Evolutionary conservation across 2,888 invertebrate species (phyloP).

Genomic region (Agapostemon virescens): DNA sequence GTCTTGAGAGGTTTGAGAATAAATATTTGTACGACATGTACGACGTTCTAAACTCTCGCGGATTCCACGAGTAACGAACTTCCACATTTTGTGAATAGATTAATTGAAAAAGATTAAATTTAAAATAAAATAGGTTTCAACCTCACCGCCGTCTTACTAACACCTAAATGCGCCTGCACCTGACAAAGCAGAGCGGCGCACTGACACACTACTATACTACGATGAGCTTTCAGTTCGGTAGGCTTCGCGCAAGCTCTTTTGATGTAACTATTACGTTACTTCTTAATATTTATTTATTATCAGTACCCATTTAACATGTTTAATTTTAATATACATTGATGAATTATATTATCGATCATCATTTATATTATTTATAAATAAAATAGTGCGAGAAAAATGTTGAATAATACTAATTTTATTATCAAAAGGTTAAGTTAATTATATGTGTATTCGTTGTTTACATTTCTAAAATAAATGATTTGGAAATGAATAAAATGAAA

Average conservation of each 20-base stretch:
- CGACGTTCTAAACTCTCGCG: conserved; percentile 75
- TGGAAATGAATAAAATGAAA: conserved; percentile 18
- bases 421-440: conserved; percentile 18
- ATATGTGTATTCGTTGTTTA: conserved; percentile 24
- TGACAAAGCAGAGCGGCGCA: conserved; percentile 39
- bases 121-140: not conserved
- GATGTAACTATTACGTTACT: not conserved
- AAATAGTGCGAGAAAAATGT: conserved; percentile 5
- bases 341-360: not conserved
- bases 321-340: not conserved
- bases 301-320: not conserved
- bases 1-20: conserved; percentile 72
- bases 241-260: not conserved
- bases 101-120: conserved; percentile 15
- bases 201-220: conserved; percentile 1
- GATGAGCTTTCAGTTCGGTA: not conserved
- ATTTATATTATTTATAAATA: not conserved
- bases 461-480: conserved; percentile 5
- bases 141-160: not conserved
- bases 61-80: conserved; percentile 75
- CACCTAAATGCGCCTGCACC: conserved; percentile 29
- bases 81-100: conserved; percentile 72
- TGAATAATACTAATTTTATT: conserved; percentile 32
- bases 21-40: conserved; percentile 74
- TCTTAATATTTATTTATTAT: not conserved